Conservation (phyloP, 2,888 invertebrate species). For the Xanthia togata region DNA sequence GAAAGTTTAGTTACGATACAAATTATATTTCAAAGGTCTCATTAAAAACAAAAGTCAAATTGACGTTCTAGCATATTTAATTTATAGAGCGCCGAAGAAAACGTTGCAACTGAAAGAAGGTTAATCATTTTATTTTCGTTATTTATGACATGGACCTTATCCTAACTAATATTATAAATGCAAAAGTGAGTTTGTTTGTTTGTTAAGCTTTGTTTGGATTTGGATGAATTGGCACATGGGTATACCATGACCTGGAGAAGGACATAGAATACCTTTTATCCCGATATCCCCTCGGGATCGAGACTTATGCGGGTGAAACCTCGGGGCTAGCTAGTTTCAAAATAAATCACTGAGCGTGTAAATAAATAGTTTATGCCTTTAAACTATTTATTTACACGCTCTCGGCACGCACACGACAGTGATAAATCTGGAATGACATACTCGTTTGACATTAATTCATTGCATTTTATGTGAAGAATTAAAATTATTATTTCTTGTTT, state of each 20-base stretch:
- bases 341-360: constrained; percentile 41
- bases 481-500: neutral
- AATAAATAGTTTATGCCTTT: constrained; percentile 41
- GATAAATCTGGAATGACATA: constrained; percentile 25
- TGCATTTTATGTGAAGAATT: constrained; percentile 12
- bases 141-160: constrained; percentile 24
- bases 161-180: too few relatives aligned
- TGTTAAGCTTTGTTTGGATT: too few relatives aligned
- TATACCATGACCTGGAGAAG: too few relatives aligned
- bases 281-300: too few relatives aligned
- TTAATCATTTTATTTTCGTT: constrained; percentile 26
- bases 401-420: too few relatives aligned
- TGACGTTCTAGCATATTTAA: neutral
- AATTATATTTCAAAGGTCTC: neutral
- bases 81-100: constrained; percentile 22
- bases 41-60: neutral
- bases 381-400: too few relatives aligned
- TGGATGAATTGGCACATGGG: too few relatives aligned
- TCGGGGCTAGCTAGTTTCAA: neutral
- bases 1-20: neutral
- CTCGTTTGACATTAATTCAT: constrained; percentile 18
- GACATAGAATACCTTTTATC: too few relatives aligned
- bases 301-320: too few relatives aligned
- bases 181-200: too few relatives aligned
- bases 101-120: constrained; percentile 18